These are phyloP conservation scores for Margaritifera margaritifera DNA, from an alignment of 2,888 invertebrate genomes.

Conservation along the genomic window DNA sequence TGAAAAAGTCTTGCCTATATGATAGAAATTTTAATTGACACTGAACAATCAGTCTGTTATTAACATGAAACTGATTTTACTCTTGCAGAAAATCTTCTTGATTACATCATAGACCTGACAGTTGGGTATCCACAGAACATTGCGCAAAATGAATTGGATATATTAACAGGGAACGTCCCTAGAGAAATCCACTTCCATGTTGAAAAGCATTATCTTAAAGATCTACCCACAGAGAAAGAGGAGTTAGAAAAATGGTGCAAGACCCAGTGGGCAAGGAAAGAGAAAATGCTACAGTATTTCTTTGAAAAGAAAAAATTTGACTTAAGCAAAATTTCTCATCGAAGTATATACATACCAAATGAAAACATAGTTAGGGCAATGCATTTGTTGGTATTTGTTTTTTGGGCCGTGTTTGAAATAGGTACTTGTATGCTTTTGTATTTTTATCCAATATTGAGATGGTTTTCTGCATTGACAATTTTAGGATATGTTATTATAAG, in stretches of 20 bases:
- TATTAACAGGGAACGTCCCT: constrained; percentile 83
- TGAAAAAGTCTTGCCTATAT: too few relatives aligned
- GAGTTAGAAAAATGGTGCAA: constrained; percentile 67
- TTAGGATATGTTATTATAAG: constrained; percentile 19
- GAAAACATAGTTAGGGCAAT: constrained; percentile 11
- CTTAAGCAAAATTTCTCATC: constrained; percentile 7
- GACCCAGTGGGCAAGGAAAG: constrained; percentile 71
- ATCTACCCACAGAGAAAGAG: constrained; percentile 44
- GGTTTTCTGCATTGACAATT: constrained; percentile 26
- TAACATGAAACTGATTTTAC: background rate
- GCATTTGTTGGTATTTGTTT: constrained; percentile 24
- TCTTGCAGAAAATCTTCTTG: constrained; percentile 77
- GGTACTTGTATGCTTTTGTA: constrained; percentile 27
- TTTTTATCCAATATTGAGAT: constrained; percentile 37
- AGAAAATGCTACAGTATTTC: constrained; percentile 61
- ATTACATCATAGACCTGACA: constrained; percentile 89
- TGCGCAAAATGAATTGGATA: constrained; percentile 84
- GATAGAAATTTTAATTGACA: too few relatives aligned
- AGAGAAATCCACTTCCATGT: constrained; percentile 85
- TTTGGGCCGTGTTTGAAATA: constrained; percentile 46
- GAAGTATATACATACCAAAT: background rate
- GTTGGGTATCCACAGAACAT: constrained; percentile 85
- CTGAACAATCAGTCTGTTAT: too few relatives aligned
- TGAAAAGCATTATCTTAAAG: constrained; percentile 71
- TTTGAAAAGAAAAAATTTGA: constrained; percentile 40